These are phyloP conservation scores for Tortricodes alternella DNA, from an alignment of 2,888 invertebrate species.

Conservation along the genomic window DNA sequence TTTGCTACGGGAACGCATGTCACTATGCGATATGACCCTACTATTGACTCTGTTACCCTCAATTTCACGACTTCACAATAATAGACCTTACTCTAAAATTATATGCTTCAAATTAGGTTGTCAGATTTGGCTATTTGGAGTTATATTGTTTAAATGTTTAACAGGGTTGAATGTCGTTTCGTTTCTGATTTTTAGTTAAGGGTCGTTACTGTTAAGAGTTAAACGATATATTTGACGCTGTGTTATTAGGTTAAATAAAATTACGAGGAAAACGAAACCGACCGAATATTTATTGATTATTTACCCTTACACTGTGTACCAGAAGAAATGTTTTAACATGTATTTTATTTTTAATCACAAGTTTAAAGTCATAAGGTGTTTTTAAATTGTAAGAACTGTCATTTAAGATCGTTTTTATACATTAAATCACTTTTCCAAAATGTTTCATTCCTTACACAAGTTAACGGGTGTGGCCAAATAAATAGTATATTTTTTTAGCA, in stretches of 20 bases:
- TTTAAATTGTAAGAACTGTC: no score
- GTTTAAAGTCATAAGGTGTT: no score
- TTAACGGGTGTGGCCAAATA: no score
- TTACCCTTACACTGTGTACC: no score
- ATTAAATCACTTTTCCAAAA: no score
- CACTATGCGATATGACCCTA: slow-evolving; percentile 71
- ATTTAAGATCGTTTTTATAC: no score
- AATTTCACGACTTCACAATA: slow-evolving; percentile 49
- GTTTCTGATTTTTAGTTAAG: slow-evolving; percentile 62
- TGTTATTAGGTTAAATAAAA: slow-evolving; percentile 35
- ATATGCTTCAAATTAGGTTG: slow-evolving; percentile 46
- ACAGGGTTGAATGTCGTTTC: slow-evolving; percentile 58
- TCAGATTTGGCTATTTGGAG: slow-evolving; percentile 40
- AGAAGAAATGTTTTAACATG: no score
- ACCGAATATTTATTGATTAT: no score
- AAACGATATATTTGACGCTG: slow-evolving; percentile 49
- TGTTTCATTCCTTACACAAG: no score
- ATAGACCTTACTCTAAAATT: slow-evolving; percentile 47
- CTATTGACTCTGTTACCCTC: slow-evolving; percentile 67
- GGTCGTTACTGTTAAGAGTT: slow-evolving; percentile 59
- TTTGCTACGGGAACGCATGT: slow-evolving; percentile 82
- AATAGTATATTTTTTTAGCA: no score
- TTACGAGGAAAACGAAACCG: slow-evolving; percentile 25
- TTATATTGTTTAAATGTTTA: slow-evolving; percentile 52
- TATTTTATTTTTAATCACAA: no score